Percentiles rank a stretch among this genome's conserved stretches.
phyloP scores from a whole-genome alignment of 2,113 vertebrate species.

The Hydrolagus affinis region DNA sequence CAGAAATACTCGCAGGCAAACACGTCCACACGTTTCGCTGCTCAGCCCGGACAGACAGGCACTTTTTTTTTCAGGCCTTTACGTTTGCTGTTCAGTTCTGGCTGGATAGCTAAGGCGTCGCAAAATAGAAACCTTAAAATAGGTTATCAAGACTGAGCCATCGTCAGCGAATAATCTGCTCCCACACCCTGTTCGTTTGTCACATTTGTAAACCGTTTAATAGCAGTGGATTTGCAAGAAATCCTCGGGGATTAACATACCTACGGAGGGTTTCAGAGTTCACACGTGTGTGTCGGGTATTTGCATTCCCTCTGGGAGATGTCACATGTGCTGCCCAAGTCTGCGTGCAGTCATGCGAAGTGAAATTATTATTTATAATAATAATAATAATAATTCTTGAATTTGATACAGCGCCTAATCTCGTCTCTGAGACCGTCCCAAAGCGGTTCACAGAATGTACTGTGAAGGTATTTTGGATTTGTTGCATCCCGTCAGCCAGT shows the following conservation, averaged over 20 bases:
- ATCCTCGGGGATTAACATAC: neutral
- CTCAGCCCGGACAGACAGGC: neutral
- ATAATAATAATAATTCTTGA: no score
- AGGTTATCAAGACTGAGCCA: neutral
- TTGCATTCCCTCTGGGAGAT: no score
- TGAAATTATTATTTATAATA: no score
- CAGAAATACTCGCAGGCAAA: slow-evolving; percentile 5
- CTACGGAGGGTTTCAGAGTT: neutral
- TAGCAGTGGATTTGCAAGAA: neutral
- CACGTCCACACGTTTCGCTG: slow-evolving; percentile 17
- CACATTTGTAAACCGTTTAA: neutral
- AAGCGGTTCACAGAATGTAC: no score
- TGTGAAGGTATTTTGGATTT: no score
- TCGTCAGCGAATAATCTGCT: neutral
- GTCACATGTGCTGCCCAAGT: no score
- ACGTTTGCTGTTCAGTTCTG: neutral
- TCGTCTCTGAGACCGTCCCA: no score
- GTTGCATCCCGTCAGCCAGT: no score
- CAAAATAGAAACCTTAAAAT: neutral
- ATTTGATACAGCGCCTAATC: no score
- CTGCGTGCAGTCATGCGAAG: no score
- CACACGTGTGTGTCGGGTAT: no score
- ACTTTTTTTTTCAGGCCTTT: slow-evolving; percentile 31
- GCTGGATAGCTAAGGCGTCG: neutral
- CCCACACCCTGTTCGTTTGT: neutral